Conservation (phyloP, 2,888 invertebrate genomes). For the Brachylomia viminalis region DNA sequence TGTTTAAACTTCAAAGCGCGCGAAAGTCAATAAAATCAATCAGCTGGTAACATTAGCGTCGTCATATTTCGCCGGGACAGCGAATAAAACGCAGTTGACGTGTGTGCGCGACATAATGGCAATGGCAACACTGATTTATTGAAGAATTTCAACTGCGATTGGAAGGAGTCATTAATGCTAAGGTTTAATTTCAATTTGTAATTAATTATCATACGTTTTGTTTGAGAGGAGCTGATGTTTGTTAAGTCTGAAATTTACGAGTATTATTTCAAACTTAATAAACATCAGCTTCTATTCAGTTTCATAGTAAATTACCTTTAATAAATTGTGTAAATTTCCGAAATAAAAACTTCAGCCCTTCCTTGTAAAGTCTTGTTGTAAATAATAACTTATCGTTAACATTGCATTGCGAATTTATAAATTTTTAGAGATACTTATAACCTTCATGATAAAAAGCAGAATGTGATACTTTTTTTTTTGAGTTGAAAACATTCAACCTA, state of each 20-base stretch:
- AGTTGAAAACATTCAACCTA: not conserved
- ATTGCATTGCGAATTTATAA: not conserved
- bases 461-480: not conserved
- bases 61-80: conserved; percentile 54
- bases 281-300: not conserved
- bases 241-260: not conserved
- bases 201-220: conserved; percentile 28
- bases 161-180: conserved; percentile 30
- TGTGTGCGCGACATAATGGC: conserved; percentile 41
- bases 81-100: conserved; percentile 55
- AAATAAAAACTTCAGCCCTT: not conserved
- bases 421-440: not conserved
- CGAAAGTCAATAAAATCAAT: conserved; percentile 61
- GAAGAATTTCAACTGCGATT: conserved; percentile 40
- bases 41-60: conserved; percentile 59
- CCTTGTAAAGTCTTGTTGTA: not conserved
- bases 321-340: no score
- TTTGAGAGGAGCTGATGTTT: not conserved
- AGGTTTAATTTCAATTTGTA: conserved; percentile 33
- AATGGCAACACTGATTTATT: conserved; percentile 55
- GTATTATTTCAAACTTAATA: not conserved
- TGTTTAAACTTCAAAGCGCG: conserved; percentile 52
- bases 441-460: not conserved
- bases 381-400: not conserved
- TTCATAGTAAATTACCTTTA: no score